A percentile compares a stretch with the other conserved stretches of the same genome.
phyloP scores from a whole-genome alignment of 2,888 invertebrate genomes.

The Ernsta delagoae region DNA sequence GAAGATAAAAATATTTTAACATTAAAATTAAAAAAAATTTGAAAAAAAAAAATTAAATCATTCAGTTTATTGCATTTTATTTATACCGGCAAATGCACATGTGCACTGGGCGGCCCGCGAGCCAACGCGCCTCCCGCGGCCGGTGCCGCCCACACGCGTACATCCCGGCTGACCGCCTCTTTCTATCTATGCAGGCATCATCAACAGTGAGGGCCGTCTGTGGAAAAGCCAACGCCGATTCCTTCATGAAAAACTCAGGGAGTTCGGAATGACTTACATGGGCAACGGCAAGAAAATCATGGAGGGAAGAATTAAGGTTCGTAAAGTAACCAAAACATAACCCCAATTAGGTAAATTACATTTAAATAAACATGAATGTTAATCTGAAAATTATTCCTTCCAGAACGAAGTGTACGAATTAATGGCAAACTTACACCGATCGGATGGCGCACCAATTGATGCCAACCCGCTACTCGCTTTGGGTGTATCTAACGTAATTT shows the following conservation, averaged over 20 bases:
- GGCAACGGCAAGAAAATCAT: conserved; percentile 92
- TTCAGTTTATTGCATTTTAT: background rate
- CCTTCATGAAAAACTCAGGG: conserved; percentile 92
- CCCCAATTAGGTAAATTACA: background rate
- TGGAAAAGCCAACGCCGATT: conserved; percentile 97
- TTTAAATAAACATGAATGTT: conserved; percentile 19
- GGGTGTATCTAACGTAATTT: conserved; percentile 95
- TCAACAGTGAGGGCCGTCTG: conserved; percentile 94
- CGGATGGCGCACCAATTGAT: conserved; percentile 89
- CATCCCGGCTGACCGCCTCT: conserved; percentile 49
- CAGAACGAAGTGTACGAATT: conserved; percentile 92
- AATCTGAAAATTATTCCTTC: conserved; percentile 46
- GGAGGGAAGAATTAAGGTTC: conserved; percentile 93
- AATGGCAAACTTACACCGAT: conserved; percentile 86
- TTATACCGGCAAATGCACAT: conserved; percentile 47
- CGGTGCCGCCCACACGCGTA: conserved; percentile 64
- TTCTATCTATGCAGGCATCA: conserved; percentile 88
- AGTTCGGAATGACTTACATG: conserved; percentile 95
- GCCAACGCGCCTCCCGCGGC: conserved; percentile 46
- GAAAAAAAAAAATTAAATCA: background rate
- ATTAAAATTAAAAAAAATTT: background rate
- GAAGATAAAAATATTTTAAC: too few relatives aligned
- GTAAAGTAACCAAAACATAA: conserved; percentile 42
- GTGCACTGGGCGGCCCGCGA: conserved; percentile 54
- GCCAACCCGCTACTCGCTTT: conserved; percentile 91